These are phyloP conservation scores for Eurystomus gularis DNA, from an alignment of 2,113 vertebrate species.

Conservation along the genomic window DNA sequence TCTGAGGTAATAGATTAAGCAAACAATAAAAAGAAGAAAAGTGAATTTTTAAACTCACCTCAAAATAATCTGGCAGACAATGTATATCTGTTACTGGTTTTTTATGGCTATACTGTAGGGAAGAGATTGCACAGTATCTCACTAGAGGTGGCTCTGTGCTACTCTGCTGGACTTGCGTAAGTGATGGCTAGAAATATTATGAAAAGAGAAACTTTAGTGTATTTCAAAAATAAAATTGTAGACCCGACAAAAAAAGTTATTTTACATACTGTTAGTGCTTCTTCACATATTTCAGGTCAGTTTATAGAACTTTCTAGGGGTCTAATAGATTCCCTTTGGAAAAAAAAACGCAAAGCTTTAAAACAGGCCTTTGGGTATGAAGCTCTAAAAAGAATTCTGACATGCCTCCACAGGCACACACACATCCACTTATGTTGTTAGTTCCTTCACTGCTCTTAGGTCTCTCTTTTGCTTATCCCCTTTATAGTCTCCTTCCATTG, in stretches of 20 bases:
- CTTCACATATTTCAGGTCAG: neutral
- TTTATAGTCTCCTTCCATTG: neutral
- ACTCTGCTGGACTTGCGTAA: slow-evolving; percentile 39
- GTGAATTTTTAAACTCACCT: slow-evolving; percentile 74
- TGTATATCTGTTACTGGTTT: slow-evolving; percentile 84
- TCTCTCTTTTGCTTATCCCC: neutral
- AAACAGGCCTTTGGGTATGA: neutral
- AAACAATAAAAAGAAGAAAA: neutral
- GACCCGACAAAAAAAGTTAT: neutral
- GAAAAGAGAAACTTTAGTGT: neutral
- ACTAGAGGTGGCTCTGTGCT: slow-evolving; percentile 69
- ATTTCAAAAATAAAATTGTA: neutral
- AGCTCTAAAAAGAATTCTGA: neutral
- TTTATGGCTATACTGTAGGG: slow-evolving; percentile 79
- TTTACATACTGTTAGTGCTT: neutral
- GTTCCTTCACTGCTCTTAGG: neutral
- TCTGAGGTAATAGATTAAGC: neutral
- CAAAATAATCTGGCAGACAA: slow-evolving; percentile 82
- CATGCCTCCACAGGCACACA: neutral
- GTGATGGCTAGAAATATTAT: slow-evolving; percentile 60
- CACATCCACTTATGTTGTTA: neutral
- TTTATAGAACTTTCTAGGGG: neutral
- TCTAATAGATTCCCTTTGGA: neutral
- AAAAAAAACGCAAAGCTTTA: neutral
- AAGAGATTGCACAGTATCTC: slow-evolving; percentile 80